phyloP scores from a whole-genome alignment of 2,113 vertebrate species.

The Neodontobutis hainanensis region DNA sequence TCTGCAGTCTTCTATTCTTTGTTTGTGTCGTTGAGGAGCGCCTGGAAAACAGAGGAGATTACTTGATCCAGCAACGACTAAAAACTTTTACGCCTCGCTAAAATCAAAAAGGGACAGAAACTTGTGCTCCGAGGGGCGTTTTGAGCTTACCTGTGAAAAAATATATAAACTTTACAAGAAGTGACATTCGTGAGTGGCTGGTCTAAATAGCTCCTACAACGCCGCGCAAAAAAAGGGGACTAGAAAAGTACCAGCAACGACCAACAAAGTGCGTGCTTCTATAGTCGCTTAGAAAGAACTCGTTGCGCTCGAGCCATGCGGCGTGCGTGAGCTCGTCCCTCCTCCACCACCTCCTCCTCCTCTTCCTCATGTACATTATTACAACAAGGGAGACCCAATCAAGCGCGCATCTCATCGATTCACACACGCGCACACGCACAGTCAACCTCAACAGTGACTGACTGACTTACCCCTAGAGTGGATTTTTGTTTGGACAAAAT shows the following conservation, averaged over 20 bases:
- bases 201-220: constrained; percentile 81
- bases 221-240: constrained; percentile 69
- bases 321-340: constrained; percentile 75
- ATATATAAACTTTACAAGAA: constrained; percentile 69
- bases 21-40: constrained; percentile 68
- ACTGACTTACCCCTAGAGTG: constrained; percentile 70
- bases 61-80: constrained; percentile 57
- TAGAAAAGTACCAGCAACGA: constrained; percentile 70
- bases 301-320: constrained; percentile 72
- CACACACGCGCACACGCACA: constrained; percentile 50
- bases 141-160: constrained; percentile 77
- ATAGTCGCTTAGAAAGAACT: constrained; percentile 54
- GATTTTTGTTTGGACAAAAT: constrained; percentile 78
- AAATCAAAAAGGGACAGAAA: constrained; percentile 48
- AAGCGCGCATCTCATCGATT: constrained; percentile 93
- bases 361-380: constrained; percentile 81
- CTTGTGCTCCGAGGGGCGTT: constrained; percentile 70
- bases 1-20: constrained; percentile 29
- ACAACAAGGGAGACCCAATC: constrained; percentile 92
- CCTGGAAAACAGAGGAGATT: constrained; percentile 71
- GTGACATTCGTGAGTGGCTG: constrained; percentile 74
- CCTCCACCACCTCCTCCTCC: constrained; percentile 50
- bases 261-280: constrained; percentile 81
- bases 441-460: constrained; percentile 25
- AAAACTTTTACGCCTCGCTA: constrained; percentile 63